These are phyloP conservation scores for Rhopilema esculentum DNA, from an alignment of 30 jellyfish, hydroid and myxozoan genomes.

Conservation along the genomic window DNA sequence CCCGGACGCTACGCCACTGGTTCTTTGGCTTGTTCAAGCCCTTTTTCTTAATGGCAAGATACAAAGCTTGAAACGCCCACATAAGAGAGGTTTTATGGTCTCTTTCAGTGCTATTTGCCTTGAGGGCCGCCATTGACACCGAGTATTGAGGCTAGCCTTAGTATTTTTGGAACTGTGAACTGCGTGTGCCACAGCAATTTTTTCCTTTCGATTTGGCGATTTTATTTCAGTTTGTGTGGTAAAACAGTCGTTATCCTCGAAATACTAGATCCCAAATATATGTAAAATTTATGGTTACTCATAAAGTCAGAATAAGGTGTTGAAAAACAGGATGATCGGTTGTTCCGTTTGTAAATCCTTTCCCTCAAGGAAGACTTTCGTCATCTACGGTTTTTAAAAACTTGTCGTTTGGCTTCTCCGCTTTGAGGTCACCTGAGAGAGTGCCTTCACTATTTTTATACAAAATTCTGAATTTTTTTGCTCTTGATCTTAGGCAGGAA, in stretches of 20 bases:
- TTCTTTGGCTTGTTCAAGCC: no score
- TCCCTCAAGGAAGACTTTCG: neutral
- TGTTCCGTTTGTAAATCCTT: neutral
- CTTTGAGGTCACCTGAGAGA: no score
- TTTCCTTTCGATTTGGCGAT: neutral
- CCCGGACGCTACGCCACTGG: no score
- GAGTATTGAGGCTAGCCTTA: neutral
- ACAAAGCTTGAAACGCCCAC: no score
- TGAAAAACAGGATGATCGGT: neutral
- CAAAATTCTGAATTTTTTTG: no score
- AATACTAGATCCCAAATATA: neutral
- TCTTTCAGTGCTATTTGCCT: no score
- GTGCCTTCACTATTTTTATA: no score
- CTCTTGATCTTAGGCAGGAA: no score
- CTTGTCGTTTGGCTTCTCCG: no score
- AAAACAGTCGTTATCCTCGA: neutral
- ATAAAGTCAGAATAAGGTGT: neutral
- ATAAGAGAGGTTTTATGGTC: no score
- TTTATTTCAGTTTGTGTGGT: neutral
- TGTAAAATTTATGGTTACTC: neutral
- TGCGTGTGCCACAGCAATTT: slow-evolving; percentile 47
- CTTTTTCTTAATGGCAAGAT: no score
- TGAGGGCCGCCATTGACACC: neutral
- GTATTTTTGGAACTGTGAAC: neutral
- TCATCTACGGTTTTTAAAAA: neutral